Evolutionary conservation across 1,140 invertebrate species (phyloP).

Genomic region (Drosophila santomea): DNA sequence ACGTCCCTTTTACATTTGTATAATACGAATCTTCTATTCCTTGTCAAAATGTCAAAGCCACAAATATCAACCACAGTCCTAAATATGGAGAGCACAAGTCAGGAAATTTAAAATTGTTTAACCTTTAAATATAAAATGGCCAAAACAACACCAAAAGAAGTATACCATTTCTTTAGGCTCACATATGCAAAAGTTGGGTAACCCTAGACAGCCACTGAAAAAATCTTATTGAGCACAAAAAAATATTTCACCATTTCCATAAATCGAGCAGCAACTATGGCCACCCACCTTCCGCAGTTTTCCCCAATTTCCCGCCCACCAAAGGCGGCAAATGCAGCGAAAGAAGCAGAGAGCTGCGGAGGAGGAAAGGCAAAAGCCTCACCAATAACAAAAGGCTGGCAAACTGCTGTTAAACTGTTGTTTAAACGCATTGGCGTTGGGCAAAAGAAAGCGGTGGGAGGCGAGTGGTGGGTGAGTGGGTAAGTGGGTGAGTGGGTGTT

Average conservation of each 20-base stretch:
- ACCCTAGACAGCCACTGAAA: neutral
- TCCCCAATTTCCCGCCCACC: slow-evolving; percentile 29
- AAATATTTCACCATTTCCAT: slow-evolving; percentile 78
- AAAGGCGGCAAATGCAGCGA: slow-evolving; percentile 48
- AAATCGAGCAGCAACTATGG: slow-evolving; percentile 49
- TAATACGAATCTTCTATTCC: no score
- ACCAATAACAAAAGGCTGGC: slow-evolving; percentile 78
- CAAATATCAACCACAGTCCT: neutral
- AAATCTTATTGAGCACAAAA: slow-evolving; percentile 21
- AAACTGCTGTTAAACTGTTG: slow-evolving; percentile 82
- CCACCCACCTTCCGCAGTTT: neutral
- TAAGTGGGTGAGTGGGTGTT: neutral
- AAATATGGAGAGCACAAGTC: neutral
- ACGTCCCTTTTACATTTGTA: no score
- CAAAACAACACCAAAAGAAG: slow-evolving; percentile 4
- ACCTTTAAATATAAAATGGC: slow-evolving; percentile 12
- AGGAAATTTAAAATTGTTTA: neutral
- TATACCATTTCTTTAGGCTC: neutral
- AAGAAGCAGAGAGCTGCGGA: slow-evolving; percentile 27
- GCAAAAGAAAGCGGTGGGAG: slow-evolving; percentile 5
- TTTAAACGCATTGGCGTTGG: slow-evolving; percentile 73
- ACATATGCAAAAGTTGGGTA: neutral
- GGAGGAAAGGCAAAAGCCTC: slow-evolving; percentile 68
- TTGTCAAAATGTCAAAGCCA: neutral
- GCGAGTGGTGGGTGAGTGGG: neutral